Evolutionary conservation across 1,140 invertebrate genomes (phyloP).

Genomic region (Parasteatoda tepidariorum): DNA sequence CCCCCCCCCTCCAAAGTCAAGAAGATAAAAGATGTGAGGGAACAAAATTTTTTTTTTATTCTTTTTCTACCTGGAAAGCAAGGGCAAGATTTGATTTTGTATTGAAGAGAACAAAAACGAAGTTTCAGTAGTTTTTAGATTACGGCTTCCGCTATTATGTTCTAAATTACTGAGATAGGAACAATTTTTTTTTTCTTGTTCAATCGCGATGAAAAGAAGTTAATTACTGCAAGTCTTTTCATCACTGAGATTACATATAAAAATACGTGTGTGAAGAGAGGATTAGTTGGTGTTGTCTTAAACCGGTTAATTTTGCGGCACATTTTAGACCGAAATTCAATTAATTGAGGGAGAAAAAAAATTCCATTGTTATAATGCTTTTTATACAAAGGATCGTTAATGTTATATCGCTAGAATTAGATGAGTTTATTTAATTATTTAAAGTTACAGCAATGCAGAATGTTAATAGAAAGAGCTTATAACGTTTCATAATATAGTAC

Average conservation of each 20-base stretch:
- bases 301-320: too few species aligned
- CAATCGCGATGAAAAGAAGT: conserved; percentile 33
- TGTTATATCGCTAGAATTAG: too few species aligned
- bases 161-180: conserved; percentile 44
- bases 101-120: conserved; percentile 29
- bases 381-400: too few species aligned
- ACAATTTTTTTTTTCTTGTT: conserved; percentile 21
- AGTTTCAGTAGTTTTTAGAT: conserved; percentile 37
- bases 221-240: conserved; percentile 7
- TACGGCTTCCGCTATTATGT: conserved; percentile 46
- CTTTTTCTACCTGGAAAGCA: conserved; percentile 8
- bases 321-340: too few species aligned
- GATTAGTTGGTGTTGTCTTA: too few species aligned
- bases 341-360: too few species aligned
- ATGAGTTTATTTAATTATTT: too few species aligned
- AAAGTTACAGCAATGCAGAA: too few species aligned
- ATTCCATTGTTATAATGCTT: too few species aligned
- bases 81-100: conserved; percentile 29
- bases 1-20: neutral
- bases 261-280: neutral
- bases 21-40: conserved; percentile 20
- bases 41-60: conserved; percentile 12
- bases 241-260: conserved; percentile 5
- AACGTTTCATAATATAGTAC: too few species aligned
- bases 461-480: too few species aligned